Conservation (phyloP, 92 coral and sea anemone species). For the Virgularia gustaviana region DNA sequence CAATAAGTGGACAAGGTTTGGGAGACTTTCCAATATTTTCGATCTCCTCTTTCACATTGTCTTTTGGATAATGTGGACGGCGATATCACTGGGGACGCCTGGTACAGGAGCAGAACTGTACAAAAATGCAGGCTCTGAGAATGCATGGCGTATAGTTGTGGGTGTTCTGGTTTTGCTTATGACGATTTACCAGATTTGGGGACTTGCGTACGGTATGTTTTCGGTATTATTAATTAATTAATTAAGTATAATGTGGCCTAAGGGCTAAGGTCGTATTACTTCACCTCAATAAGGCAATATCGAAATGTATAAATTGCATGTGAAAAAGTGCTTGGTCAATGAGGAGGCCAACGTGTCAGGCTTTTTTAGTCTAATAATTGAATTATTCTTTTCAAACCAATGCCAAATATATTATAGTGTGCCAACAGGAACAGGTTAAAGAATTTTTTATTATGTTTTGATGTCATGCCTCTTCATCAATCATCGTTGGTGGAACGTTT, state of each 20-base stretch:
- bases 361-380: too few relatives aligned
- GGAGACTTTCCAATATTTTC: slow-evolving; percentile 13
- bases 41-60: slow-evolving; percentile 18
- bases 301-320: too few relatives aligned
- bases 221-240: background rate
- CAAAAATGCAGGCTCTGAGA: background rate
- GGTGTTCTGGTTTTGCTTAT: slow-evolving; percentile 15
- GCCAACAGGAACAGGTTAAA: too few relatives aligned
- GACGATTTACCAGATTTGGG: slow-evolving; percentile 30
- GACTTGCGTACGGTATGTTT: slow-evolving; percentile 10
- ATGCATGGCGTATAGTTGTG: slow-evolving; percentile 15
- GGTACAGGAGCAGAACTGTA: slow-evolving; percentile 15
- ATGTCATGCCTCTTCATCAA: too few relatives aligned
- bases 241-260: background rate
- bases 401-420: too few relatives aligned
- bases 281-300: too few relatives aligned
- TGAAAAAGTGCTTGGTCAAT: too few relatives aligned
- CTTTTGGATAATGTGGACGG: slow-evolving; percentile 26
- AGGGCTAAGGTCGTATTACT: too few relatives aligned
- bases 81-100: slow-evolving; percentile 20
- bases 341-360: too few relatives aligned
- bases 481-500: too few relatives aligned
- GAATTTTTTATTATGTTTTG: too few relatives aligned
- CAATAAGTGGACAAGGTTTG: slow-evolving; percentile 26
- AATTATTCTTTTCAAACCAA: too few relatives aligned